Conservation (phyloP, 2,113 vertebrate species). For the Myotis lucifugus region DNA sequence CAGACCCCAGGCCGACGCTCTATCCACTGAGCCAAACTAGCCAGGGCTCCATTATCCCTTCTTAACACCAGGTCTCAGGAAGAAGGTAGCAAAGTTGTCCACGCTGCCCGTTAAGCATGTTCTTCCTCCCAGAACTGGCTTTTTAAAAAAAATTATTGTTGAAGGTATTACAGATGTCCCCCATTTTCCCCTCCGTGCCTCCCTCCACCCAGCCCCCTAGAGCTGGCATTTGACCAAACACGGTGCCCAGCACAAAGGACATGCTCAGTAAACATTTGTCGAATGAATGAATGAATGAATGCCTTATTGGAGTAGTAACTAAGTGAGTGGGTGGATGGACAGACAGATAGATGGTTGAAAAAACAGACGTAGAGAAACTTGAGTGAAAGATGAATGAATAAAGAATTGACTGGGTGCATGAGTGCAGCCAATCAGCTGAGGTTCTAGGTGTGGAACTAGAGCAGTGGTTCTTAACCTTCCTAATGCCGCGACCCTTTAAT, state of each 20-base stretch:
- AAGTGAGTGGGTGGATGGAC: neutral
- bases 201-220: neutral
- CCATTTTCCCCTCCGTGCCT: neutral
- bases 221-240: neutral
- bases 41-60: neutral
- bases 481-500: too few species aligned
- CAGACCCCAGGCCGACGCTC: too few species aligned
- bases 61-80: neutral
- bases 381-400: neutral
- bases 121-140: neutral
- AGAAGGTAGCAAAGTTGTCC: neutral
- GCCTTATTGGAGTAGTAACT: neutral
- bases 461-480: too few species aligned
- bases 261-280: neutral
- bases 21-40: too few species aligned
- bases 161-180: neutral
- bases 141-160: neutral
- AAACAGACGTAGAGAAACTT: neutral
- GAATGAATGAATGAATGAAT: neutral
- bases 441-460: neutral
- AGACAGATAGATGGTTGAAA: neutral
- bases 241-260: neutral
- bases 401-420: neutral
- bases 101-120: neutral
- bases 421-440: neutral